These are phyloP conservation scores for Prionailurus viverrinus DNA, from an alignment of 2,113 vertebrate species.

Conservation along the genomic window DNA sequence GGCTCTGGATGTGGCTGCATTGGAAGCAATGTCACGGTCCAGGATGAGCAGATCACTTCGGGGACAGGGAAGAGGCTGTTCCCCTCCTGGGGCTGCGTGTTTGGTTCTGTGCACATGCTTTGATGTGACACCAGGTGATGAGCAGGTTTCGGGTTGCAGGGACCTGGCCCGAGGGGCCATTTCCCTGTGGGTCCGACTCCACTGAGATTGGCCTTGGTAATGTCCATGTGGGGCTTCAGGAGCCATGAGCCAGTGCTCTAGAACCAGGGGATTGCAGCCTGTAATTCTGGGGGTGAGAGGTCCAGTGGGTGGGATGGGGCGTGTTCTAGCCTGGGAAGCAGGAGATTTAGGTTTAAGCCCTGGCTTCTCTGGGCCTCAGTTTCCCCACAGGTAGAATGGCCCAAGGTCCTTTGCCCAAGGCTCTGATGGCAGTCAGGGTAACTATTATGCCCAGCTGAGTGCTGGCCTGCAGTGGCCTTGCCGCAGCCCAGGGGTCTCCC, in stretches of 20 bases:
- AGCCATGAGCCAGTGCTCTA: background rate
- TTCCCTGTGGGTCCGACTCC: background rate
- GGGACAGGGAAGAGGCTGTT: background rate
- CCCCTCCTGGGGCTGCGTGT: rapidly evolving
- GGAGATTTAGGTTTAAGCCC: background rate
- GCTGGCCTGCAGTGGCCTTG: background rate
- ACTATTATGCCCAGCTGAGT: background rate
- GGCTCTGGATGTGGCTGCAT: background rate
- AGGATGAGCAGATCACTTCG: background rate
- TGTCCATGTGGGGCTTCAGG: rapidly evolving
- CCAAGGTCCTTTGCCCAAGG: background rate
- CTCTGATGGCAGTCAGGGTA: background rate
- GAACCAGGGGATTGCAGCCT: background rate
- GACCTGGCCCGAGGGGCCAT: rapidly evolving
- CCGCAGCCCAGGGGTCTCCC: background rate
- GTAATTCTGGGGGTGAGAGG: background rate
- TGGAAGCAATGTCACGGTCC: background rate
- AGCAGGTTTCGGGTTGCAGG: background rate
- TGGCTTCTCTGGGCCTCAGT: background rate
- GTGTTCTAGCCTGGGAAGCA: background rate
- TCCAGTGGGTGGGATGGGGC: background rate
- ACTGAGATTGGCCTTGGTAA: background rate
- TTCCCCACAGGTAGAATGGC: background rate
- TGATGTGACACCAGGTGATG: no score
- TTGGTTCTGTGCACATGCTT: background rate